Evolutionary conservation across 2,797 vertebrate species (phyloP), one percentile per base, ranked within the genome.

Genomic region (Vireo griseus): DNA sequence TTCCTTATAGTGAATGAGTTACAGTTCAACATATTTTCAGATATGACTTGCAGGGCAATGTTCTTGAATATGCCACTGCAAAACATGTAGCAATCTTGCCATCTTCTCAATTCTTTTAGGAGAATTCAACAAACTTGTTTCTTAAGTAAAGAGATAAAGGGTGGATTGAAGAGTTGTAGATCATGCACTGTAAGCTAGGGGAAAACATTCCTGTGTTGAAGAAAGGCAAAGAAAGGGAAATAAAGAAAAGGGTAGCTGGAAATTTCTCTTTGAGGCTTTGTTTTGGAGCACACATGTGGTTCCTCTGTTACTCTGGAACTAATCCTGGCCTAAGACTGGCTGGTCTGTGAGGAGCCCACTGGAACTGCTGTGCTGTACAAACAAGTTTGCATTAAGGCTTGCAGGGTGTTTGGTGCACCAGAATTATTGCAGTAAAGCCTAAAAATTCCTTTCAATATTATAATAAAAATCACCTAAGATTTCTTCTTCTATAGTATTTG

Each of bases 291-390:
- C 17, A 1, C 5, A 3, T n/a, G 21, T 66, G 25, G 6, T 69
- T 68, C 29, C 7, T 59, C 6, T 57, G 24, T 61, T 65, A 33
- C n/a, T 37, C 19, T 22, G 31, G n/a, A 26, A 33, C 15, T 67
- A 33, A 37, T 52, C 28, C 33, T 67, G 31, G 6, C 3, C 15
- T 44, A 17, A 63, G 20, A 31, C 16, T 45, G 0, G 0, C 29
- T n/a, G 35, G 9, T 29, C 25, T 61, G 16, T 75, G 57, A 71
- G 78, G 35, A 45, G 10, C 35, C 24, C n/a, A 11, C 13, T 0
- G 1, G 14, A 54, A 10, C 7, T 33, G 4, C 33, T 61, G 22
- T 31, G 25, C 33, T 1, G 0, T 31, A 14, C 40, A 52, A 47
- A 40, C 1, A 4, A 18, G 21, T 35, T n/a, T n/a, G 13, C 29